Evolutionary conservation across 1,140 invertebrate genomes (phyloP), one percentile per base, ranked within the genome.

Genomic region (Episyrphus balteatus): DNA sequence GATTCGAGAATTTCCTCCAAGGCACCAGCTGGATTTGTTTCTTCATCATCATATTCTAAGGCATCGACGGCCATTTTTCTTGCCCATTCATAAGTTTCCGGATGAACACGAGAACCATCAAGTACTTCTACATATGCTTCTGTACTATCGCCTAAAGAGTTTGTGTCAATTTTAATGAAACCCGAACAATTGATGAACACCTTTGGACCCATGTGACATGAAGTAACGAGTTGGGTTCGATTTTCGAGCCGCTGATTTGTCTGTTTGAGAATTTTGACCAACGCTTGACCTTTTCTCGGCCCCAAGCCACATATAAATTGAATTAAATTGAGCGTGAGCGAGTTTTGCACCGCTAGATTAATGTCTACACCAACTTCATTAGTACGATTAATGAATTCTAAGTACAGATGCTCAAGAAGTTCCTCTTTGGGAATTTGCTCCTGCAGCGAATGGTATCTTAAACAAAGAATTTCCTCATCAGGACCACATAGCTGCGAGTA

Each of bases 51-150:
- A 55, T 98, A 97, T 55, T 99, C 97, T 11, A 99, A 71, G 8
- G 97, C 97, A 75, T 99, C 97, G 0, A 98, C 92, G 5, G 96
- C 97, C 95, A 99, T 99, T 74, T 99, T 99, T 17, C 94, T 73
- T 0, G 97, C 97, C 95, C 95, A 98, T 67, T 99, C 96, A 58
- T 99, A 99, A 0, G 92, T 94, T 71, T 99, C 97, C 0, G 96
- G 96, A 74, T 99, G 97, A 1, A 99, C 93, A 52, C 97, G 75
- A 0, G 97, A 97, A 0, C 93, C 93, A 66, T 99, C 97, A 5
- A 99, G 70, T 0, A 98, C 92, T 76, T 98, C 93, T 1, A 96
- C 88, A 57, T 95, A 94, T 0, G 87, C 83, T 58, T 96, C 91
- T 0, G 91, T 94, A 62, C 89, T 86, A 61, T 98, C 92, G 12